Percentiles rank a stretch among this genome's conserved stretches.
phyloP scores from a whole-genome alignment of 1,140 invertebrate genomes.

The Meloidogyne hapla region DNA sequence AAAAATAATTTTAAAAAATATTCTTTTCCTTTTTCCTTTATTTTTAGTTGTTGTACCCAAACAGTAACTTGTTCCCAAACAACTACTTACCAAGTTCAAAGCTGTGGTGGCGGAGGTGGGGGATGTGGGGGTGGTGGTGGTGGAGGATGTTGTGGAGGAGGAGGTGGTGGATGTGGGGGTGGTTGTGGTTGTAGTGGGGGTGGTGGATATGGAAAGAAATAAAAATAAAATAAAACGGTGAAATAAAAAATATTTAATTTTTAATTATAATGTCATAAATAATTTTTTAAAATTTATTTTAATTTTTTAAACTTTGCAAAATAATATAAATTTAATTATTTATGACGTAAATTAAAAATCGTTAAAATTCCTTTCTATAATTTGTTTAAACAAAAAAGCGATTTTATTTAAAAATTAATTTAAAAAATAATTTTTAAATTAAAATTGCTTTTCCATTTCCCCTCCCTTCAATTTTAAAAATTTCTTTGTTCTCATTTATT shows the following conservation, averaged over 20 bases:
- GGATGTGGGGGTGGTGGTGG: background rate
- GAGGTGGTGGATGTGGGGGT: background rate
- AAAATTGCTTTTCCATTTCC: no score
- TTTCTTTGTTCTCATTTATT: no score
- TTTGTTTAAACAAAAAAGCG: background rate
- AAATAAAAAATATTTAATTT: background rate
- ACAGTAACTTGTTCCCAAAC: conserved; percentile 18
- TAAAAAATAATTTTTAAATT: no score
- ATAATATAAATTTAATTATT: background rate
- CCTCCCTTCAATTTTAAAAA: no score
- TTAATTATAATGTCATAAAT: background rate
- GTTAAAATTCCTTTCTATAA: background rate
- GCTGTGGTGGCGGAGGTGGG: conserved; percentile 9
- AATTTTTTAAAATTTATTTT: background rate
- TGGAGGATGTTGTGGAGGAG: background rate
- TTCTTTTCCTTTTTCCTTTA: no score
- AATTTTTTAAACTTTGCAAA: background rate
- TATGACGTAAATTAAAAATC: conserved; percentile 8
- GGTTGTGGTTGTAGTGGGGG: conserved; percentile 5
- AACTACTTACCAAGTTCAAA: conserved; percentile 7
- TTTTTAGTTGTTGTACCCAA: background rate
- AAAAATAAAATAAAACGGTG: background rate
- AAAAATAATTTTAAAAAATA: no score
- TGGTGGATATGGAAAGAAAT: conserved; percentile 17
- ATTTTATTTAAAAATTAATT: no score